Evolutionary conservation across 1,140 invertebrate genomes (phyloP).

Genomic region (Aphidius ervi): DNA sequence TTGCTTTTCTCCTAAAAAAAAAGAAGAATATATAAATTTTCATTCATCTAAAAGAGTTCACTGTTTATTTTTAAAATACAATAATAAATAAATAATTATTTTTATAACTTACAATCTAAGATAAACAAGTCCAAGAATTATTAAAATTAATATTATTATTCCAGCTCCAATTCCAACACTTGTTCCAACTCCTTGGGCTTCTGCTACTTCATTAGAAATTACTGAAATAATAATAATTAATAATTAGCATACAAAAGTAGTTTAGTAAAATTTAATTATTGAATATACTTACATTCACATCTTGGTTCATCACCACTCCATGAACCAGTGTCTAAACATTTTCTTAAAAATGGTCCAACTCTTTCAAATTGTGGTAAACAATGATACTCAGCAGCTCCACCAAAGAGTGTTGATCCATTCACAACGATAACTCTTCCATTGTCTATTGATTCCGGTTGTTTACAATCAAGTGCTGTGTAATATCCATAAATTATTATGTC

Average conservation of each 20-base stretch:
- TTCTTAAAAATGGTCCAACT: conserved; percentile 74
- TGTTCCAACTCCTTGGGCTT: conserved; percentile 68
- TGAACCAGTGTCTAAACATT: conserved; percentile 74
- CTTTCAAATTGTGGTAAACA: conserved; percentile 81
- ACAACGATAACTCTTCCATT: conserved; percentile 83
- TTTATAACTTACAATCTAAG: conserved; percentile 66
- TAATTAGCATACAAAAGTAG: not conserved
- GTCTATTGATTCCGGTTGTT: conserved; percentile 70
- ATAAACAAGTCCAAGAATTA: conserved; percentile 72
- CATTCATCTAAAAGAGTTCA: not conserved
- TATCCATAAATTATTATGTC: conserved; percentile 23
- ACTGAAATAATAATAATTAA: conserved; percentile 43
- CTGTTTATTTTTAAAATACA: not conserved
- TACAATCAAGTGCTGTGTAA: conserved; percentile 78
- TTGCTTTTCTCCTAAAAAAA: conserved; percentile 66
- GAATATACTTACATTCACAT: conserved; percentile 60
- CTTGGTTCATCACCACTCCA: conserved; percentile 81
- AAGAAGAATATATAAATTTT: not conserved
- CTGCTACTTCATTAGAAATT: conserved; percentile 53
- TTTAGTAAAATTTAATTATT: not conserved
- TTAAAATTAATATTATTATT: conserved; percentile 69
- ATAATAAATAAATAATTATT: conserved; percentile 16
- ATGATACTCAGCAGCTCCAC: conserved; percentile 80
- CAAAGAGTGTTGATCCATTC: conserved; percentile 77
- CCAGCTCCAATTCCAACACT: conserved; percentile 77